These are phyloP conservation scores for Pelvicachromis taeniatus DNA, from an alignment of 2,113 vertebrate genomes.

Conservation along the genomic window DNA sequence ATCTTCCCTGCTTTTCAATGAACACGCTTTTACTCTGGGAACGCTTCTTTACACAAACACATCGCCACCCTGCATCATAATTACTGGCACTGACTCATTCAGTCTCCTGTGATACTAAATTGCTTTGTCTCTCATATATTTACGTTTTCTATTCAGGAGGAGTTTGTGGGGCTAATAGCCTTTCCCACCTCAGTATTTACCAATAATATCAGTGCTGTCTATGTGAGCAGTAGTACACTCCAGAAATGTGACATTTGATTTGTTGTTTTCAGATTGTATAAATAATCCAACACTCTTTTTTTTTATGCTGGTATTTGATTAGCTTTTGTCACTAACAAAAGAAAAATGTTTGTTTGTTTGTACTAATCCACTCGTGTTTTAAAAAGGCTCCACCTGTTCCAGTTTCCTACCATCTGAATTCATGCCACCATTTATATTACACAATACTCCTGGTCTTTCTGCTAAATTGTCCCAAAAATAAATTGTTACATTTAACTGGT, in stretches of 20 bases:
- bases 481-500: background rate
- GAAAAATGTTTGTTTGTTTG: background rate
- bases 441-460: background rate
- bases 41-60: background rate
- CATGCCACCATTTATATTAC: background rate
- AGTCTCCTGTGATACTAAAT: background rate
- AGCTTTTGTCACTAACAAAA: background rate
- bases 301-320: background rate
- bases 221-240: background rate
- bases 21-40: background rate
- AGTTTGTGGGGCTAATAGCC: background rate
- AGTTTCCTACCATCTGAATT: background rate
- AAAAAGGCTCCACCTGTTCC: background rate
- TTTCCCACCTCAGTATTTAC: background rate
- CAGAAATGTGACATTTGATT: background rate
- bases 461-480: background rate
- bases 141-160: background rate
- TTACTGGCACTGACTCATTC: conserved; percentile 4
- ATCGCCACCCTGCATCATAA: background rate
- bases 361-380: background rate
- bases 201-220: background rate
- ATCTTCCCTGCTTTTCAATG: background rate
- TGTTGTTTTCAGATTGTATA: background rate
- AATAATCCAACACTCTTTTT: background rate
- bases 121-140: background rate